A percentile compares a stretch with the other conserved stretches of the same genome.
phyloP scores from a whole-genome alignment of 1,140 invertebrate genomes.

The Zaprionus africanus region DNA sequence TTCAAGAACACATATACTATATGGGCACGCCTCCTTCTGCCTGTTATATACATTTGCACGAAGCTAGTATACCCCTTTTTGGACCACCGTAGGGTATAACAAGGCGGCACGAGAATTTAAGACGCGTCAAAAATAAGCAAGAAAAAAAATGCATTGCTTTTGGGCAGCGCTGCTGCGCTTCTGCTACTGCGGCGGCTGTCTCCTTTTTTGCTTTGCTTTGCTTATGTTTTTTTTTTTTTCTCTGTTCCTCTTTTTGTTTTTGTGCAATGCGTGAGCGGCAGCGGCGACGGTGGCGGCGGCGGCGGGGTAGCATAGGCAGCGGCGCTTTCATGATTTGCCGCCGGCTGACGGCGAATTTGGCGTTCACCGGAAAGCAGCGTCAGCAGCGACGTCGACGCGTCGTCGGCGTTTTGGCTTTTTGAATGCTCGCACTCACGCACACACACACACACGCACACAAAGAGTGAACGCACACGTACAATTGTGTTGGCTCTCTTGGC shows the following conservation, averaged over 20 bases:
- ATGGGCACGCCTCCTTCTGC: no score
- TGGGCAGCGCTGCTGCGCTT: constrained; percentile 48
- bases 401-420: constrained; percentile 53
- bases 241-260: constrained; percentile 43
- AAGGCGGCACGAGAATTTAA: constrained; percentile 64
- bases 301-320: constrained; percentile 2
- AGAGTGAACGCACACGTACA: neutral
- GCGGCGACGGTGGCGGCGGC: constrained; percentile 19
- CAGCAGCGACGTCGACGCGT: constrained; percentile 33
- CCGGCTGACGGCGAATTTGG: constrained; percentile 60
- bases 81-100: no score
- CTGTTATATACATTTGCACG: no score
- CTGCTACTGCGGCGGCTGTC: constrained; percentile 25
- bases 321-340: constrained; percentile 79
- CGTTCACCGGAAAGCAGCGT: constrained; percentile 67
- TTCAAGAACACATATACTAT: no score
- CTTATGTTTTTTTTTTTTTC: neutral
- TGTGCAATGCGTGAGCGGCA: constrained; percentile 34
- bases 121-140: constrained; percentile 76
- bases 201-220: constrained; percentile 49
- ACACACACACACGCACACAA: neutral
- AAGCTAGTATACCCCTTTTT: no score
- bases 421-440: constrained; percentile 31
- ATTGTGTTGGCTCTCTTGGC: neutral
- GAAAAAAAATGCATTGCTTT: constrained; percentile 70